These are phyloP conservation scores for Meloidogyne hapla DNA, from an alignment of 1,140 invertebrate species.

Conservation along the genomic window DNA sequence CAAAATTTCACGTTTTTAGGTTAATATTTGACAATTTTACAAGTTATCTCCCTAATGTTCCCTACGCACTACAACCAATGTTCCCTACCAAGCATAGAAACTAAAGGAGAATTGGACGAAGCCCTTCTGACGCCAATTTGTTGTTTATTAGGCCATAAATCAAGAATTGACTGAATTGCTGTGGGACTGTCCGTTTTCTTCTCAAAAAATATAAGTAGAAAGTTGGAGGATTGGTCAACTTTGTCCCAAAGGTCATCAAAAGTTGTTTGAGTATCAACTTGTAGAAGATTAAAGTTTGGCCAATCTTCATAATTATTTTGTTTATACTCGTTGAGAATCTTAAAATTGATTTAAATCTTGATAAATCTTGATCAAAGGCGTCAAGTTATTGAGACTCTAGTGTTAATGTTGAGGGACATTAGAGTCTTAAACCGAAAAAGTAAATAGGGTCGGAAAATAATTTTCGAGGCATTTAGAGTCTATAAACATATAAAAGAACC, in stretches of 20 bases:
- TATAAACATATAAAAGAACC: no score
- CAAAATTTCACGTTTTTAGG: not conserved
- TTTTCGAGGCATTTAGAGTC: no score
- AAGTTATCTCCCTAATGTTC: not conserved
- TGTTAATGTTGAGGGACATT: not conserved
- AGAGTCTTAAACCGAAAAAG: not conserved
- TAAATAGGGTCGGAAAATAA: no score
- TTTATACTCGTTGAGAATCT: conserved; percentile 56
- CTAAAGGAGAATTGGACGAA: conserved; percentile 55
- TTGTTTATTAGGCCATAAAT: conserved; percentile 48
- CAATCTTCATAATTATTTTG: conserved; percentile 55
- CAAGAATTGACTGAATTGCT: conserved; percentile 46
- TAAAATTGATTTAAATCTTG: no score
- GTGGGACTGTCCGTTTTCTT: conserved; percentile 51
- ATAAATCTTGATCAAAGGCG: no score
- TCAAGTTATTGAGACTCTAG: no score
- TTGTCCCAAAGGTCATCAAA: conserved; percentile 60
- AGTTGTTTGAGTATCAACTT: conserved; percentile 57
- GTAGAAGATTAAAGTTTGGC: conserved; percentile 57
- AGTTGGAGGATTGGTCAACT: conserved; percentile 46
- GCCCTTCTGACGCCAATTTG: conserved; percentile 54
- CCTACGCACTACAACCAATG: not conserved
- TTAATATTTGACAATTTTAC: not conserved
- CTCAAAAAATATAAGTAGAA: conserved; percentile 62
- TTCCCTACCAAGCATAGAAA: conserved; percentile 49